phyloP scores from a whole-genome alignment of 2,888 invertebrate genomes.

The Sericinus montela region DNA sequence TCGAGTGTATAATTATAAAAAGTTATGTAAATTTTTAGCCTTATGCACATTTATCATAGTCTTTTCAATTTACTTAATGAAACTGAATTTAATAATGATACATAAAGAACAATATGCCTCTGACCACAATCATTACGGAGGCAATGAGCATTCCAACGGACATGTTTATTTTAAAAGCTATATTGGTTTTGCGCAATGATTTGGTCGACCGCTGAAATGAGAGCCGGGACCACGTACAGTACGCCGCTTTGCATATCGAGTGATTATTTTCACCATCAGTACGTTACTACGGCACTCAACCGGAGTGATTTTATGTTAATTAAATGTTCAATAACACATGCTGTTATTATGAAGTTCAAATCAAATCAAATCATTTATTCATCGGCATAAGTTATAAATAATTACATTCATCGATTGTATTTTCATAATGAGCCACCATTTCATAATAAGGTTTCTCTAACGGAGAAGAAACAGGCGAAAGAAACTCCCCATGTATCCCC shows the following conservation, averaged over 20 bases:
- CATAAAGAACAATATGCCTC: constrained; percentile 4
- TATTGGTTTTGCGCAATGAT: constrained; percentile 59
- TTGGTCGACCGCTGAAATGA: constrained; percentile 53
- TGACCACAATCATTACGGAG: constrained; percentile 29
- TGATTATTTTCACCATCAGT: constrained; percentile 56
- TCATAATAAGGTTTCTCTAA: too few relatives aligned
- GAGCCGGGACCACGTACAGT: constrained; percentile 32
- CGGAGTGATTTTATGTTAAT: constrained; percentile 50
- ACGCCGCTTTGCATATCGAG: constrained; percentile 50
- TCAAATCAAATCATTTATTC: too few relatives aligned
- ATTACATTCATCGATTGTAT: too few relatives aligned
- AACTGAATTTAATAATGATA: constrained; percentile 11
- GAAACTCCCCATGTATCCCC: too few relatives aligned
- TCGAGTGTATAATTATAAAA: not conserved
- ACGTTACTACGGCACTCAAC: constrained; percentile 34
- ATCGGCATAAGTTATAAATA: too few relatives aligned
- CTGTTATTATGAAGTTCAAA: too few relatives aligned
- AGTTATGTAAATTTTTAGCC: too few relatives aligned
- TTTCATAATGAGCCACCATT: too few relatives aligned
- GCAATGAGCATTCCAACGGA: constrained; percentile 40
- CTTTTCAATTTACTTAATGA: not conserved
- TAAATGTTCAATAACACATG: constrained; percentile 21
- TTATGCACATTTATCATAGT: too few relatives aligned
- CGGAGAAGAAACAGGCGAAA: too few relatives aligned
- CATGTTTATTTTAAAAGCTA: constrained; percentile 56